Conservation (phyloP, 2,888 invertebrate species). For the Athalia circularis region DNA sequence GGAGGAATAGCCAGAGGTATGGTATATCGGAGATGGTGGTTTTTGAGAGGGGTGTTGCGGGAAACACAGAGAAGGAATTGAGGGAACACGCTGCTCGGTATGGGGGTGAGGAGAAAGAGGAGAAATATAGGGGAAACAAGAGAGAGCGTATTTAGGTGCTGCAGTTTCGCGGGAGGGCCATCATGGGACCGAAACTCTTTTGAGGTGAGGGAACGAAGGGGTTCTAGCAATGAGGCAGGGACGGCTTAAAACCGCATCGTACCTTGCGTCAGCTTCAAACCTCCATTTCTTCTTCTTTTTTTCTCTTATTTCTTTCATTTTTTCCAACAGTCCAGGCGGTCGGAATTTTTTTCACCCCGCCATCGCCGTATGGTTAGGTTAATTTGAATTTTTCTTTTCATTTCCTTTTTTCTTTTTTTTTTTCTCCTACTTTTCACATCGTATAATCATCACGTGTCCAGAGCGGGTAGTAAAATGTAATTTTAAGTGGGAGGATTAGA, state of each 20-base stretch:
- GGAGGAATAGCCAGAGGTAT: conserved; percentile 61
- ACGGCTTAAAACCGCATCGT: conserved; percentile 55
- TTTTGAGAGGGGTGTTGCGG: conserved; percentile 50
- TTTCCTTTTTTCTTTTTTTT: too few species aligned
- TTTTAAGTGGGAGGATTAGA: too few species aligned
- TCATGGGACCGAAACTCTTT: conserved; percentile 62
- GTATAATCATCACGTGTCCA: too few species aligned
- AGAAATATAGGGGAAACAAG: conserved; percentile 58
- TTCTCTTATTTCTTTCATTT: not conserved
- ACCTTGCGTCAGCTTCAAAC: conserved; percentile 20
- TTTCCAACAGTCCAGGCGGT: not conserved
- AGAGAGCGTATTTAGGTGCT: conserved; percentile 68
- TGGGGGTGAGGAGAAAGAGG: conserved; percentile 57
- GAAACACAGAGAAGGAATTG: conserved; percentile 59
- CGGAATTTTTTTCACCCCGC: not conserved
- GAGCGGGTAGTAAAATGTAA: too few species aligned
- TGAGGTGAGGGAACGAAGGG: conserved; percentile 63
- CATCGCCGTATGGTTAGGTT: too few species aligned
- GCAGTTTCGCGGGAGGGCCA: conserved; percentile 54
- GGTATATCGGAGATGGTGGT: conserved; percentile 44
- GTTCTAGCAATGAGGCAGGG: conserved; percentile 73
- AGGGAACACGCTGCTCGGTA: conserved; percentile 56
- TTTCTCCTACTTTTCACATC: too few species aligned
- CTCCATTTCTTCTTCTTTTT: not conserved
- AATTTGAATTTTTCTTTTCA: too few species aligned